phyloP scores from a whole-genome alignment of 1,140 invertebrate genomes.

The Drosophila repletoides region DNA sequence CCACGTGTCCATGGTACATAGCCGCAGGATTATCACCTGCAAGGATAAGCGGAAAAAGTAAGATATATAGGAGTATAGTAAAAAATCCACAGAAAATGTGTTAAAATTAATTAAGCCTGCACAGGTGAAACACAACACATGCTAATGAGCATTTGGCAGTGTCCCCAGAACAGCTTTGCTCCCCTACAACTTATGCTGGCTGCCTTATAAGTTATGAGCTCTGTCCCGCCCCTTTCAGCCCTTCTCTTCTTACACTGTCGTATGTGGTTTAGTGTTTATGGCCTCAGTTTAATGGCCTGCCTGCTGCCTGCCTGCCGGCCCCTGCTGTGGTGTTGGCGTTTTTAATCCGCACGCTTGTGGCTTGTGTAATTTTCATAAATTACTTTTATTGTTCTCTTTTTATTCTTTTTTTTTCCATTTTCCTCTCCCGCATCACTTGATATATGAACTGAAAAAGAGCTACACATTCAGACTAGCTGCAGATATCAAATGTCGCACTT shows the following conservation, averaged over 20 bases:
- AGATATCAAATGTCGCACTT: too few species aligned
- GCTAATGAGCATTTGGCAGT: conserved; percentile 63
- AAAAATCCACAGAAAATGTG: conserved; percentile 36
- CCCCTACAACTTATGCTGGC: conserved; percentile 43
- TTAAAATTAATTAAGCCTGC: conserved; percentile 70
- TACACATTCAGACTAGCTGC: conserved; percentile 25
- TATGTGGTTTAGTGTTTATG: conserved; percentile 48
- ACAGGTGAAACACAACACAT: conserved; percentile 52
- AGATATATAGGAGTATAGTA: conserved; percentile 1
- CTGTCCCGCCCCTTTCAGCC: not conserved
- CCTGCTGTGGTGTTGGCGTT: conserved; percentile 42
- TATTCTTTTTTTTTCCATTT: conserved; percentile 18
- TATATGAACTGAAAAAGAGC: conserved; percentile 70
- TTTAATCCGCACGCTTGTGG: conserved; percentile 77
- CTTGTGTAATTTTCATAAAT: conserved; percentile 79
- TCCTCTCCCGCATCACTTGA: conserved; percentile 38
- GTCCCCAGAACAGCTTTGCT: conserved; percentile 38
- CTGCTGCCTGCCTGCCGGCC: conserved; percentile 31
- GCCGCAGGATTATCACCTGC: conserved; percentile 85
- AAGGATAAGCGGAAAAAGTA: conserved; percentile 28
- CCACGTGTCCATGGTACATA: conserved; percentile 85
- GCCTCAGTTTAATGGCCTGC: conserved; percentile 60
- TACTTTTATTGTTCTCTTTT: conserved; percentile 76
- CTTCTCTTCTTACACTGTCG: not conserved
- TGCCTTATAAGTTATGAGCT: conserved; percentile 68